Evolutionary conservation across 2,113 vertebrate genomes (phyloP), one percentile per base, ranked within the genome.

Genomic region (Zosterops borbonicus): DNA sequence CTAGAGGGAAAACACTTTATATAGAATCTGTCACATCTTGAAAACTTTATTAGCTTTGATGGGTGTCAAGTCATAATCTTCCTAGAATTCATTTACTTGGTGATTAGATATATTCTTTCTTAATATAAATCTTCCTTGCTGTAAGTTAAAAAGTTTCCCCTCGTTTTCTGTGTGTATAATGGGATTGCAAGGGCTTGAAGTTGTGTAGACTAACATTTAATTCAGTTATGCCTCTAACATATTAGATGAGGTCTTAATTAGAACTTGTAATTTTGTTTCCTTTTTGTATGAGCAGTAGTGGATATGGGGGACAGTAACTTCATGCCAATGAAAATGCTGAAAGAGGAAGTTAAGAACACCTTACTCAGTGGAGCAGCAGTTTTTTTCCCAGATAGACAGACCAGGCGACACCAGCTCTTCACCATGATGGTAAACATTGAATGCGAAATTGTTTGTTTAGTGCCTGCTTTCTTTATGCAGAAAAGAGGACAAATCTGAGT

Each of bases 311-410:
- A 98, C 91, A 98, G 97, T 31, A 98, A 98, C 86, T 97, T 96
- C 6, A 49, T 91, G 12, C 96, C 98, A 62, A 91, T 98, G 90
- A 98, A 98, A 82, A 96, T 98, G 81, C 95, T 99, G 53, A 99
- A 98, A 73, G 98, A 98, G 71, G 99, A 99, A 95, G 98, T 99
- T 9, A 98, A 98, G 67, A 99, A 99, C 82, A 98, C 99, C 37
- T 98, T 99, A 88, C 98, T 99, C 27, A 98, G 97, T 8, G 99
- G 99, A 96, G 99, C 99, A 11, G 98, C 99, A n/a, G 96, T 99
- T 96, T 99, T 99, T 95, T 99, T 99, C 97, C 99, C 99, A 24
- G 98, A 99, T 79, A 98, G 99, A 90, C 98, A 98, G 49, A 97
- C 98, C 93, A 98, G 99, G 62, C 96, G 99, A 46, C 98, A 98